These are phyloP conservation scores for Lanistes nyassanus DNA, from an alignment of 1,140 invertebrate species.

Conservation along the genomic window DNA sequence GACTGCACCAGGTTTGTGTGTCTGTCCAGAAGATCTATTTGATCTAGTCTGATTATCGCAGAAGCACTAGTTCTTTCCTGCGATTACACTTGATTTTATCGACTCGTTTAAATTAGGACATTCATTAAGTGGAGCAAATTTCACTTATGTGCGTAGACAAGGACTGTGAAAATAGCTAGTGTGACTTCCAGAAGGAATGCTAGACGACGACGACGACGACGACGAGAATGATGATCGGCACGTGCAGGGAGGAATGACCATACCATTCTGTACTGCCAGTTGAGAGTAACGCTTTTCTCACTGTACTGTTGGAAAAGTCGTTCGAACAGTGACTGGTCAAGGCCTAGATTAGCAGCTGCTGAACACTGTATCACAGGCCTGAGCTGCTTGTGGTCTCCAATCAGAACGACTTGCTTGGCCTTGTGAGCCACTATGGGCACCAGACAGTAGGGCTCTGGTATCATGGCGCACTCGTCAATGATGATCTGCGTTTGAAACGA, in stretches of 20 bases:
- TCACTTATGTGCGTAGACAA: neutral
- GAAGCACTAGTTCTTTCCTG: too few species aligned
- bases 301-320: constrained; percentile 42
- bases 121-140: neutral
- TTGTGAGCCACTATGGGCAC: constrained; percentile 48
- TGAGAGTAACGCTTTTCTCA: constrained; percentile 30
- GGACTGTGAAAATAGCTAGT: neutral
- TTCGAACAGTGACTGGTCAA: constrained; percentile 59
- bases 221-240: too few species aligned
- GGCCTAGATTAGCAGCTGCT: constrained; percentile 48
- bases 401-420: constrained; percentile 56
- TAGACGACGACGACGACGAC: neutral
- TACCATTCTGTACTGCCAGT: constrained; percentile 62
- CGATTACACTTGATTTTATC: too few species aligned
- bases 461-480: constrained; percentile 52
- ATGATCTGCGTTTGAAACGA: constrained; percentile 43
- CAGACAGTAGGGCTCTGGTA: constrained; percentile 56
- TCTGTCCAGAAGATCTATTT: too few species aligned
- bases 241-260: neutral
- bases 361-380: constrained; percentile 51
- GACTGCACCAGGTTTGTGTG: too few species aligned
- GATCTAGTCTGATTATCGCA: too few species aligned
- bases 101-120: neutral
- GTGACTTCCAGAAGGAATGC: neutral
- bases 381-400: constrained; percentile 61